A percentile compares a stretch with the other conserved stretches of the same genome.
Evolutionary conservation across 1,140 invertebrate genomes (phyloP).

Genomic region (Ceratina australensis): DNA sequence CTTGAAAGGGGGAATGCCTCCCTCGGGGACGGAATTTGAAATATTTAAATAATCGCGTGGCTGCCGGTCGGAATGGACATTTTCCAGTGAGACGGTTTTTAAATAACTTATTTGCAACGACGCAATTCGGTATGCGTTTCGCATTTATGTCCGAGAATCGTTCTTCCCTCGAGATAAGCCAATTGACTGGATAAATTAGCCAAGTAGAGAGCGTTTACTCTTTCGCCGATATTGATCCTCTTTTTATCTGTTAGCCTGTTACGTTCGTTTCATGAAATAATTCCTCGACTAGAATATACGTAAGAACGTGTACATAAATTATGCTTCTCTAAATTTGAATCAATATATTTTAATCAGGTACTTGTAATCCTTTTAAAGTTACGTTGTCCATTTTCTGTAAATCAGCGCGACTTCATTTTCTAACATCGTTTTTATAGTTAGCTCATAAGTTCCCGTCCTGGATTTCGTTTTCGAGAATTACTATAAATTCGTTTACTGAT

Average conservation of each 20-base stretch:
- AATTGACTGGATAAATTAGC: slow-evolving; percentile 24
- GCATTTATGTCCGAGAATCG: slow-evolving; percentile 1
- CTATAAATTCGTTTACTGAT: not conserved
- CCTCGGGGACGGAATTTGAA: slow-evolving; percentile 8
- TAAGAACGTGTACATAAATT: not conserved
- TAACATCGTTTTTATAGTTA: not conserved
- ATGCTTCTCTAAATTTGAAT: not conserved
- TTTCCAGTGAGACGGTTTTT: slow-evolving; percentile 24
- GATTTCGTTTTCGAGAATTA: slow-evolving; percentile 14
- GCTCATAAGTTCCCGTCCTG: not conserved
- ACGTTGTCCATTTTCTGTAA: not conserved
- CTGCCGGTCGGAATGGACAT: slow-evolving; percentile 21
- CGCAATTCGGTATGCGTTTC: slow-evolving; percentile 10
- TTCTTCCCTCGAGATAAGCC: not conserved
- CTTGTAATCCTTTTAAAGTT: not conserved
- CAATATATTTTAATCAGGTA: not conserved
- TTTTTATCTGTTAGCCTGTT: not conserved
- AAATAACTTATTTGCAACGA: slow-evolving; percentile 39
- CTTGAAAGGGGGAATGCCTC: slow-evolving; percentile 5
- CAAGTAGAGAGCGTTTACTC: not conserved
- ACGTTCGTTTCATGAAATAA: not conserved
- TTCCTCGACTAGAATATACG: not conserved
- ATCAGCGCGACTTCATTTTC: not conserved
- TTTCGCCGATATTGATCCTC: not conserved
- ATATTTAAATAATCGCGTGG: slow-evolving; percentile 37